Conservation (phyloP, 2,797 vertebrate species). For the Epinephelus coioides region DNA sequence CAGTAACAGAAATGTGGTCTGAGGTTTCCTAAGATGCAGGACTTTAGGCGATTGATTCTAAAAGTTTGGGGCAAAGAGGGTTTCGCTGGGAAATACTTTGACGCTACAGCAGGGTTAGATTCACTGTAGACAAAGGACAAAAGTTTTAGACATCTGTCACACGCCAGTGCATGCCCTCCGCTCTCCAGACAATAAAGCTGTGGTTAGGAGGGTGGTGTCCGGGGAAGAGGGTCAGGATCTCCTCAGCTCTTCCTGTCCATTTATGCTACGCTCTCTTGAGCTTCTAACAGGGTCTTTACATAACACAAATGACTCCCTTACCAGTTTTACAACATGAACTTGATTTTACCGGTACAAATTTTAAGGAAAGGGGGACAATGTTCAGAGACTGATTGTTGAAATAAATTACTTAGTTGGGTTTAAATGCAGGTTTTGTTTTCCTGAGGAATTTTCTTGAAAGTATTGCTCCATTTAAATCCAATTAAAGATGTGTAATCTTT, state of each 20-base stretch:
- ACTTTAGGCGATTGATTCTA: constrained; percentile 1
- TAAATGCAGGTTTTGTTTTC: neutral
- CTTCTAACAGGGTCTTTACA: constrained; percentile 27
- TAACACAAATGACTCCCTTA: constrained; percentile 26
- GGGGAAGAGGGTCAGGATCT: constrained; percentile 48
- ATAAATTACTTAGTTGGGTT: neutral
- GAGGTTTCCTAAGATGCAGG: constrained; percentile 5
- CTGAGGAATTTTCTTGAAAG: neutral
- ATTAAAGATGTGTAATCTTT: neutral
- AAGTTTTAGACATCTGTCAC: constrained; percentile 70
- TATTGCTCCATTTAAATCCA: neutral
- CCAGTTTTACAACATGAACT: constrained; percentile 25
- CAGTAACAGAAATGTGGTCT: neutral
- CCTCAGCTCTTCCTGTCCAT: constrained; percentile 47
- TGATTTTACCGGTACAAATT: neutral
- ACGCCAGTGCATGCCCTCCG: constrained; percentile 52
- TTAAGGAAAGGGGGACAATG: neutral
- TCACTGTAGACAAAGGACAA: constrained; percentile 55
- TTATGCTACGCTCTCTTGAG: constrained; percentile 36
- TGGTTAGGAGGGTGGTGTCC: constrained; percentile 30
- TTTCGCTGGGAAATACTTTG: constrained; percentile 44
- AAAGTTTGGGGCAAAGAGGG: neutral
- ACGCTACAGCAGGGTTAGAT: constrained; percentile 35
- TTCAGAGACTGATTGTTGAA: neutral
- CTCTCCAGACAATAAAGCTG: constrained; percentile 54